A percentile compares a stretch with the other conserved stretches of the same genome.
Conservation (phyloP, 2,888 invertebrate genomes). For the Thelaira solivaga region DNA sequence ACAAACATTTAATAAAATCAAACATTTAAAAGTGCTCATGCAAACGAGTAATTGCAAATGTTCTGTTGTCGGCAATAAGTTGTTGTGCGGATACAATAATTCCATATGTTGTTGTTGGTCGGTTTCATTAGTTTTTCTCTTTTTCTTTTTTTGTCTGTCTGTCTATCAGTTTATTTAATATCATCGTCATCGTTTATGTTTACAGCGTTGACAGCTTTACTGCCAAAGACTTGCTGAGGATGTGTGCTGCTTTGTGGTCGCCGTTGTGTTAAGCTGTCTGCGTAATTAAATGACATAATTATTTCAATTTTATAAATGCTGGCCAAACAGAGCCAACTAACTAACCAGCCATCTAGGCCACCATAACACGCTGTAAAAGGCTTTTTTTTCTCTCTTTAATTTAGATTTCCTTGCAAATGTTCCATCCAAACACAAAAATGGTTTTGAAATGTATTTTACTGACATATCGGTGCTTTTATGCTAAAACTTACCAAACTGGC, state of each 20-base stretch:
- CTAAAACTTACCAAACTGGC: no score
- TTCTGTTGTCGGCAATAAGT: conserved; percentile 41
- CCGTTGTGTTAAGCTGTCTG: conserved; percentile 68
- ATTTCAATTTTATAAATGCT: conserved; percentile 71
- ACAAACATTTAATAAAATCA: conserved; percentile 37
- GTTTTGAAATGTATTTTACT: conserved; percentile 11
- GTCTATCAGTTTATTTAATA: conserved; percentile 3
- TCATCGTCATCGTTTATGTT: conserved; percentile 19
- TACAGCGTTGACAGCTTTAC: conserved; percentile 57
- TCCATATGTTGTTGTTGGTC: conserved; percentile 28
- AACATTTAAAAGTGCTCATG: background rate
- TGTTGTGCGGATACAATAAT: conserved; percentile 55
- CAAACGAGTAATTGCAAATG: background rate
- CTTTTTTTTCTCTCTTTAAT: conserved; percentile 6
- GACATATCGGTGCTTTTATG: conserved; percentile 10
- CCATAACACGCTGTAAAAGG: background rate
- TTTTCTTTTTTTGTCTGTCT: background rate
- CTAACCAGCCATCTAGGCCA: conserved; percentile 30
- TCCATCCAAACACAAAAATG: conserved; percentile 1
- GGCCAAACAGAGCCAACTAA: no score
- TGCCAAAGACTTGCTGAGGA: conserved; percentile 28
- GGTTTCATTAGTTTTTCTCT: background rate
- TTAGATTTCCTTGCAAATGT: conserved; percentile 31
- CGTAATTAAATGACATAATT: conserved; percentile 77
- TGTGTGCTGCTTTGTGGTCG: conserved; percentile 41